Evolutionary conservation across 2,797 vertebrate genomes (phyloP).

Genomic region (Sebastes miniatus): DNA sequence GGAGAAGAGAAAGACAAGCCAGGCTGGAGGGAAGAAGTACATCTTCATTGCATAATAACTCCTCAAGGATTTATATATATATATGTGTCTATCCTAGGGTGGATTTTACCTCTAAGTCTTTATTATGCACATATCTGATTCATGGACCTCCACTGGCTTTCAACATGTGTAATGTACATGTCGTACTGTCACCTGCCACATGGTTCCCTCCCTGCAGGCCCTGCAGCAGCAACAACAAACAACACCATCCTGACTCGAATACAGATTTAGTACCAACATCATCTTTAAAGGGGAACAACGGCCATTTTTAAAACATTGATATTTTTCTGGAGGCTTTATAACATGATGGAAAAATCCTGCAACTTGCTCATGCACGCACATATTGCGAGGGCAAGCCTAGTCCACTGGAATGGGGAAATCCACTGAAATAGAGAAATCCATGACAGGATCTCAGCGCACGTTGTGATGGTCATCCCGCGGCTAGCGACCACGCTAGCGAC

Average conservation of each 20-base stretch:
- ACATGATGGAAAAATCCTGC: too few relatives aligned
- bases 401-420: too few relatives aligned
- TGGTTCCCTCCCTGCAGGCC: neutral
- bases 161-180: neutral
- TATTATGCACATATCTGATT: neutral
- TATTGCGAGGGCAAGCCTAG: too few relatives aligned
- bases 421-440: too few relatives aligned
- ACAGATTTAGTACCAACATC: neutral
- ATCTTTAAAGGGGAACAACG: neutral
- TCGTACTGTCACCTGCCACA: neutral
- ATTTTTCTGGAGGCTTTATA: too few relatives aligned
- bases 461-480: too few relatives aligned
- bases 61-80: neutral
- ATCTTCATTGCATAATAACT: neutral
- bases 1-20: neutral
- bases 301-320: too few relatives aligned
- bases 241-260: neutral
- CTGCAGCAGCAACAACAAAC: neutral
- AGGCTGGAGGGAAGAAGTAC: neutral
- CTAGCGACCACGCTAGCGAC: accelerated
- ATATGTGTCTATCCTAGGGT: neutral
- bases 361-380: too few relatives aligned
- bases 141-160: neutral
- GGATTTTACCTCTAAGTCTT: neutral
- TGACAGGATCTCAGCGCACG: too few relatives aligned